Conservation (phyloP, 2,888 invertebrate species). For the Troglohyphantes excavatus region DNA sequence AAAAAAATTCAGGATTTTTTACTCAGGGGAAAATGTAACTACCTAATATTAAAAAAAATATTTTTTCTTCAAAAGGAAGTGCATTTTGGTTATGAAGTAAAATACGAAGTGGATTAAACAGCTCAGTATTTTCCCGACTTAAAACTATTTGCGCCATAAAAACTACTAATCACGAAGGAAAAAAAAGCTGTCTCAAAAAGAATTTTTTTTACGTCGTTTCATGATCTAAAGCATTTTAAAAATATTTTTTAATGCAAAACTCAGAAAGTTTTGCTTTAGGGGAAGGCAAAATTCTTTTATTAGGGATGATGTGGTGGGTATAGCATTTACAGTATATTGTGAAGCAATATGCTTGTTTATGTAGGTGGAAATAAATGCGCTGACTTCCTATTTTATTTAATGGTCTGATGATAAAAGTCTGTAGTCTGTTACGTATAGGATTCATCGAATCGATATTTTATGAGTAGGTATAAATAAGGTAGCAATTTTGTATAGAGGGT, state of each 20-base stretch:
- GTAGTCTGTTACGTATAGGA: too few relatives aligned
- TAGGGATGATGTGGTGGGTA: not conserved
- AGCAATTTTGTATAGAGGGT: too few relatives aligned
- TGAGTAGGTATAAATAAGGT: too few relatives aligned
- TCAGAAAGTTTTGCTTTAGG: not conserved
- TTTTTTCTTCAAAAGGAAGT: constrained; percentile 22
- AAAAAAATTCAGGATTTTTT: constrained; percentile 12
- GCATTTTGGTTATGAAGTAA: constrained; percentile 47
- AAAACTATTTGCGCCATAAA: constrained; percentile 50
- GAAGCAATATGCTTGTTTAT: not conserved
- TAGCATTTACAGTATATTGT: not conserved
- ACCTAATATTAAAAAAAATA: constrained; percentile 45
- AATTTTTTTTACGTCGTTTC: constrained; percentile 8
- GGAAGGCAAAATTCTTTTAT: not conserved
- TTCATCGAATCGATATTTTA: too few relatives aligned
- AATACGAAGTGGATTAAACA: constrained; percentile 12
- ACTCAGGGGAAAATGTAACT: constrained; percentile 14
- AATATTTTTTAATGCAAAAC: not conserved
- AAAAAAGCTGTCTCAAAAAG: constrained; percentile 3
- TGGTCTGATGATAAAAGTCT: too few relatives aligned
- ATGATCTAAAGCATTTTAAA: not conserved
- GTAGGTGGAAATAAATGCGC: too few relatives aligned
- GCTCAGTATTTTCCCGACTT: constrained; percentile 26
- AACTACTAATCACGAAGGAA: constrained; percentile 29
- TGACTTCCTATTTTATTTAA: too few relatives aligned